A percentile compares a stretch with the other conserved stretches of the same genome.
Conservation (phyloP, 2,797 vertebrate genomes). For the Cossypha dichroa region DNA sequence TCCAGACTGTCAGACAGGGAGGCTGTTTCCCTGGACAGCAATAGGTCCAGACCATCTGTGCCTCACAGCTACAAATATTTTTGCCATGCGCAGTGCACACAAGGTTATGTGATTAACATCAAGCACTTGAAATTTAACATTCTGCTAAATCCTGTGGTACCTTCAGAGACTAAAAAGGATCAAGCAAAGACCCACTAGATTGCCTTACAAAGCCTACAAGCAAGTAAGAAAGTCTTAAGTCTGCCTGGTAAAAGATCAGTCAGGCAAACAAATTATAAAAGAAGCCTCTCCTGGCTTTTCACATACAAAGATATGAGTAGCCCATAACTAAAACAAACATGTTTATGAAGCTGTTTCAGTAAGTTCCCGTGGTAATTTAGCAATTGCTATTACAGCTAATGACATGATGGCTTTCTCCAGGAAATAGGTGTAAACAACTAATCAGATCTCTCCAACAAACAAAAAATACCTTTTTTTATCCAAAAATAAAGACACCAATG, state of each 20-base stretch:
- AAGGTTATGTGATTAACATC: not conserved
- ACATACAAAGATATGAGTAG: not conserved
- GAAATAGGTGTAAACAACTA: not conserved
- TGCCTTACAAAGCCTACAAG: not conserved
- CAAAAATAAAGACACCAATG: not conserved
- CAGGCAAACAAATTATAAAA: not conserved
- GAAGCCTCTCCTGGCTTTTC: not conserved
- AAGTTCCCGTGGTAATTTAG: not conserved
- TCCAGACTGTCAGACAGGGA: not conserved
- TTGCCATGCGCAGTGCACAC: not conserved
- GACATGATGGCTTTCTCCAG: not conserved
- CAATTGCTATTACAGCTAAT: not conserved
- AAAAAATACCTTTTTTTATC: not conserved
- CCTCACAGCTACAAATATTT: not conserved
- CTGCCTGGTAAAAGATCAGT: not conserved
- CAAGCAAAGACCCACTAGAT: not conserved
- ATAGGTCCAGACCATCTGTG: conserved; percentile 21
- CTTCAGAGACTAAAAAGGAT: not conserved
- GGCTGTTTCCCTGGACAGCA: not conserved
- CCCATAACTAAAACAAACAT: not conserved
- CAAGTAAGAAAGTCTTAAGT: not conserved
- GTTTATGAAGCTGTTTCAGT: not conserved
- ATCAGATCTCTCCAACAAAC: not conserved
- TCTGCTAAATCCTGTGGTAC: not conserved
- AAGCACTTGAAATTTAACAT: not conserved